Evolutionary conservation across 2,797 vertebrate genomes (phyloP).

Genomic region (Semaprochilodus insignis): DNA sequence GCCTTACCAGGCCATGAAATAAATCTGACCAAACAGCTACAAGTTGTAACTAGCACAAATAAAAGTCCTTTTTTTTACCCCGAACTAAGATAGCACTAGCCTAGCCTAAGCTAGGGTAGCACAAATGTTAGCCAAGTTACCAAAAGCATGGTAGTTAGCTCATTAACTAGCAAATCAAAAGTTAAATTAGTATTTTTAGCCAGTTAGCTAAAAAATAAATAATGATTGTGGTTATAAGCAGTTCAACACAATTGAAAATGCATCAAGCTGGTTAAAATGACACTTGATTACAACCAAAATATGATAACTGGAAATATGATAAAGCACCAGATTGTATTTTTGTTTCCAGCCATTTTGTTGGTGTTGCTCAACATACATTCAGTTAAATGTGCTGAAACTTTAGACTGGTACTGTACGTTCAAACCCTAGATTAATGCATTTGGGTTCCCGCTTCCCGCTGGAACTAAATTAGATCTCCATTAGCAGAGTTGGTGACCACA

Average conservation of each 20-base stretch:
- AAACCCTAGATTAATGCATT: not conserved
- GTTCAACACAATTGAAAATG: too few species aligned
- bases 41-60: too few species aligned
- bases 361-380: too few species aligned
- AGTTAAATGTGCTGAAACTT: not conserved
- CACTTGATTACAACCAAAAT: not conserved
- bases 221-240: too few species aligned
- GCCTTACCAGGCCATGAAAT: too few species aligned
- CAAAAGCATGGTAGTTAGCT: too few species aligned
- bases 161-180: too few species aligned
- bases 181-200: too few species aligned
- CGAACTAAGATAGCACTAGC: not conserved
- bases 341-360: too few species aligned
- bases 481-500: slow-evolving; percentile 15
- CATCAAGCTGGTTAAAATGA: not conserved
- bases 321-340: not conserved
- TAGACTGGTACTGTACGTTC: not conserved
- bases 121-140: not conserved
- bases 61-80: too few species aligned
- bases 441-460: not conserved
- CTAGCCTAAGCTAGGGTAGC: not conserved
- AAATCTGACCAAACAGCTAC: too few species aligned
- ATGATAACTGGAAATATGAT: not conserved
- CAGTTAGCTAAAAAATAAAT: too few species aligned
- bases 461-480: slow-evolving; percentile 32